These are phyloP conservation scores for Clarias magur DNA, from an alignment of 2,113 vertebrate genomes.

Conservation along the genomic window DNA sequence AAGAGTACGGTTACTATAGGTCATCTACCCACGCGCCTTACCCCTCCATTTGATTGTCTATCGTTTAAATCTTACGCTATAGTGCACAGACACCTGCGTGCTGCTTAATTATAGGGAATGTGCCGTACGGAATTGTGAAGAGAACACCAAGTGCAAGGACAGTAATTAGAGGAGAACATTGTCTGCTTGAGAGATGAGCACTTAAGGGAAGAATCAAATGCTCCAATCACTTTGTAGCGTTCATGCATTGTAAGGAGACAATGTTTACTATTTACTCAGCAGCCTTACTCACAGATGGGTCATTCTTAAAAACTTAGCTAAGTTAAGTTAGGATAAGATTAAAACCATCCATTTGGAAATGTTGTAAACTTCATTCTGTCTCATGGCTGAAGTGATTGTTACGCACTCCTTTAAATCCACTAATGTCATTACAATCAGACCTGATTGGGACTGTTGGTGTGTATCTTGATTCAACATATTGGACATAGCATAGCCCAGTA, in stretches of 20 bases:
- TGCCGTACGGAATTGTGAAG: slow-evolving; percentile 1
- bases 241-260: background rate
- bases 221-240: background rate
- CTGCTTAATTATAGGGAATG: slow-evolving; percentile 1
- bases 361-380: background rate
- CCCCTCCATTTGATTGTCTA: background rate
- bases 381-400: background rate
- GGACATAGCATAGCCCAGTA: background rate
- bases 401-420: background rate
- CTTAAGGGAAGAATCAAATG: slow-evolving; percentile 29
- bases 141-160: slow-evolving; percentile 9
- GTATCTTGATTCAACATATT: background rate
- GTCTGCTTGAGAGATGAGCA: background rate
- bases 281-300: background rate
- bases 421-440: slow-evolving; percentile 14
- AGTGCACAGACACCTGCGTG: background rate
- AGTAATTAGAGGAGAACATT: slow-evolving; percentile 35
- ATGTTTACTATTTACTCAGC: background rate
- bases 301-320: background rate
- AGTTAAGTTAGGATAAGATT: background rate
- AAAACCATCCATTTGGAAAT: slow-evolving; percentile 6
- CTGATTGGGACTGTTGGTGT: too few species aligned
- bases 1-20: slow-evolving; percentile 6
- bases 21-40: slow-evolving; percentile 24
- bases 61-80: slow-evolving; percentile 8